Base-by-base conservation (phyloP, 2,113 vertebrate species). In the Ageneiosus marmoratus region DNA sequence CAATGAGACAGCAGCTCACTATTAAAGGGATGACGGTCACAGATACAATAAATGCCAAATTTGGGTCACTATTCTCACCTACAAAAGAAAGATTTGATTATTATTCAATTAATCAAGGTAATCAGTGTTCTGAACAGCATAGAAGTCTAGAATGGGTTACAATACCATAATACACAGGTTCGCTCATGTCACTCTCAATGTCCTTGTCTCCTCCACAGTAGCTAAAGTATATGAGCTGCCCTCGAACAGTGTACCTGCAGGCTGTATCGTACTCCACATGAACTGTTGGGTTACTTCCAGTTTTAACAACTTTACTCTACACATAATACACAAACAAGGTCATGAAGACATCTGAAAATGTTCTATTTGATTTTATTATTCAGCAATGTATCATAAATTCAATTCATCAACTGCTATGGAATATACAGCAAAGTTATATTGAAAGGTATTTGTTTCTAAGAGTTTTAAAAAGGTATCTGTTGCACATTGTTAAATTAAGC, bases 241-340 rank as follows among this genome's bases (percentile, higher is more conserved):
- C 88, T 1, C 4, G 4, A 48, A 91, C 87, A 50, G 76, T 53
- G 69, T 93, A 94, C 3, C 0, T 75, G 87, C 93, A 94, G 24
- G 18, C 27, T 48, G 80, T 20, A 18, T 91, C 60, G 15, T 92
- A 92, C 1, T 62, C 0, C 1, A 91, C 4, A 5, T 0, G 0
- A 62, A 27, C 0, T 5, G 15, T n/a, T 20, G 53, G 24, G 18
- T 32, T 12, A 0, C 1, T 32, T 22, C 3, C 5, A 7, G 1
- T 16, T 62, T 74, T 18, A 5, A 10, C 3, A 16, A 34, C 32
- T 70, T 51, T 56, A 34, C 5, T 60, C 82, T 83, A 46, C 18
- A 53, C 20, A 65, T 22, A 46, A 46, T 20, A 83, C 60, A 83
- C 34, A 69, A 37, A 74, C 18, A 67, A 1, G 18, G 7, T 41